Evolutionary conservation across 2,888 invertebrate genomes (phyloP).

Genomic region (Lycophotia porphyrea): DNA sequence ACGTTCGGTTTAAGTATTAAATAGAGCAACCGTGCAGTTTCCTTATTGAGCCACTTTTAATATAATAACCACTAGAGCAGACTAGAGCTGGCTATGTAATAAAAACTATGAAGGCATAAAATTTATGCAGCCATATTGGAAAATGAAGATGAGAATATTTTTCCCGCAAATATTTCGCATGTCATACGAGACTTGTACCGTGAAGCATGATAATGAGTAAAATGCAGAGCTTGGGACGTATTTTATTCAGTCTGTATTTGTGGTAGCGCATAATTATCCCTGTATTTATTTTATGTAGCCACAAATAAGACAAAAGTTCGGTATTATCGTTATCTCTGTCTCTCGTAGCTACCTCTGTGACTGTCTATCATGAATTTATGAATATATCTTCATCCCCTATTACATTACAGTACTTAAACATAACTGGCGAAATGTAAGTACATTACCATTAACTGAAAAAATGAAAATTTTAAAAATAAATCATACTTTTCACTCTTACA

Average conservation of each 20-base stretch:
- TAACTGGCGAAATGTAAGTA: neutral
- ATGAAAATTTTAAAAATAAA: constrained; percentile 5
- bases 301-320: neutral
- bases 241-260: neutral
- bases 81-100: neutral
- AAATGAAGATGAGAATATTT: constrained; percentile 28
- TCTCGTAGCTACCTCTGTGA: neutral
- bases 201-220: constrained; percentile 31
- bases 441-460: neutral
- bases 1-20: neutral
- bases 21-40: constrained; percentile 8
- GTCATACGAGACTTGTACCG: constrained; percentile 15
- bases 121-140: constrained; percentile 25
- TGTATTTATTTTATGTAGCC: neutral
- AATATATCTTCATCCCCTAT: neutral
- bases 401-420: neutral
- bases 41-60: constrained; percentile 18
- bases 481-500: constrained; percentile 5
- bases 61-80: constrained; percentile 9
- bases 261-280: neutral
- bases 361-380: neutral
- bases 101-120: constrained; percentile 6
- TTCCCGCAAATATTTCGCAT: constrained; percentile 21
- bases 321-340: neutral
- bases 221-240: neutral